Conservation (phyloP, 2,113 vertebrate species). For the Thunnus thynnus region DNA sequence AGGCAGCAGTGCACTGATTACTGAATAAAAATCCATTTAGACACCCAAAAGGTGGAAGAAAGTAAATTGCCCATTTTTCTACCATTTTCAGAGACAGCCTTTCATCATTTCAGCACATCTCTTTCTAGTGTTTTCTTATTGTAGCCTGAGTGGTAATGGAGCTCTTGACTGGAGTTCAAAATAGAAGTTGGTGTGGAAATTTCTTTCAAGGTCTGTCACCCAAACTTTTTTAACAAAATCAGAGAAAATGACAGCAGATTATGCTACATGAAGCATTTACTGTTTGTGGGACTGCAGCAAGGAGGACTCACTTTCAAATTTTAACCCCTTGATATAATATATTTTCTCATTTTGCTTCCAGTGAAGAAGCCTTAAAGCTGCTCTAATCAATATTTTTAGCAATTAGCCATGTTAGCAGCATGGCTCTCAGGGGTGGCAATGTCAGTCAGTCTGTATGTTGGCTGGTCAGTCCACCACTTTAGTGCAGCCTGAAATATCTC, state of each 20-base stretch:
- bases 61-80: constrained; percentile 86
- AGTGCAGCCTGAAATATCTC: too few relatives aligned
- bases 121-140: constrained; percentile 77
- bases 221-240: constrained; percentile 53
- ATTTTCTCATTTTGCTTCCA: neutral
- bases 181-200: constrained; percentile 60
- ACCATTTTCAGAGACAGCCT: constrained; percentile 82
- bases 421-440: neutral
- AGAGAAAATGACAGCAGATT: constrained; percentile 55
- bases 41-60: constrained; percentile 73
- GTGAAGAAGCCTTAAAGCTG: neutral
- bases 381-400: neutral
- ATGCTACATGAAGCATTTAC: neutral
- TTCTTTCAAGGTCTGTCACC: constrained; percentile 54
- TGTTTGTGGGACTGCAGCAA: constrained; percentile 13
- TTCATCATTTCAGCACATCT: constrained; percentile 83
- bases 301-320: constrained; percentile 3
- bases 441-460: neutral
- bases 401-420: neutral
- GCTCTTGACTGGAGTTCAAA: constrained; percentile 75
- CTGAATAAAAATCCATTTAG: constrained; percentile 68
- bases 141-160: constrained; percentile 79
- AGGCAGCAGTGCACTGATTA: constrained; percentile 43
- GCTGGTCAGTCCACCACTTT: neutral
- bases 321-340: neutral